Base-by-base conservation (phyloP, 2,888 invertebrate species). In the Yponomeuta malinellus region DNA sequence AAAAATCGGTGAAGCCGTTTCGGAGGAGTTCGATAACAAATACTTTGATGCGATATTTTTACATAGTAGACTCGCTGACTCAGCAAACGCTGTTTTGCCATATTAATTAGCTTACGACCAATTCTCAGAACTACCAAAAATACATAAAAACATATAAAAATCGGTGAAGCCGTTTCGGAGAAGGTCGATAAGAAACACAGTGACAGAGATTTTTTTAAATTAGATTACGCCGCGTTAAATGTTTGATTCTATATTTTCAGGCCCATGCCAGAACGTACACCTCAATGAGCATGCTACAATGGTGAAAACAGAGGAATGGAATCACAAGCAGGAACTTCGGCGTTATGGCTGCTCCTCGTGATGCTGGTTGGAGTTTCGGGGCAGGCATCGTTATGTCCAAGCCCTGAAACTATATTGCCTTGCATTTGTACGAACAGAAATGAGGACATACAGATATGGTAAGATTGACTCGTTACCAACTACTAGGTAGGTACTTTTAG, bases 401-500 rank as follows among this genome's bases (percentile, higher is more conserved):
- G 94, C 43, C 95, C 96, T 73, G 96, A 96, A 78, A 93, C 93
- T 68, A 97, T 97, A 78, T 86, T 96, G 72, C 97, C 97, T 37
- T 97, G 97, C 83, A 94, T 97, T 77, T 97, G 97, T 85, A 94
- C 96, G 48, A 93, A 95, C 74, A 93, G 96, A 68, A 94, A 94
- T 78, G 95, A 95, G 80, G 97, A 97, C 79, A 93, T 96, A 76
- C 97, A 97, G 93, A 96, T 97, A 91, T 97, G 97, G 97, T 97
- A 90, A 88, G 77, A 74, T 59, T 59, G 43, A 8, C 43, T 1
- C 43, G 6, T 59, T 59, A 59, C 5, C 5, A 15, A 59, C 52
- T 59, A 4, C 52, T 43, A 43, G 43, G 4, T 37, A 37, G 37
- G 1, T 33, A 33, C 33, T 33, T 4, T 33, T 4, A 33, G 33